These are phyloP conservation scores for Lithophane semibrunnea DNA, from an alignment of 2,888 invertebrate species.

Conservation along the genomic window DNA sequence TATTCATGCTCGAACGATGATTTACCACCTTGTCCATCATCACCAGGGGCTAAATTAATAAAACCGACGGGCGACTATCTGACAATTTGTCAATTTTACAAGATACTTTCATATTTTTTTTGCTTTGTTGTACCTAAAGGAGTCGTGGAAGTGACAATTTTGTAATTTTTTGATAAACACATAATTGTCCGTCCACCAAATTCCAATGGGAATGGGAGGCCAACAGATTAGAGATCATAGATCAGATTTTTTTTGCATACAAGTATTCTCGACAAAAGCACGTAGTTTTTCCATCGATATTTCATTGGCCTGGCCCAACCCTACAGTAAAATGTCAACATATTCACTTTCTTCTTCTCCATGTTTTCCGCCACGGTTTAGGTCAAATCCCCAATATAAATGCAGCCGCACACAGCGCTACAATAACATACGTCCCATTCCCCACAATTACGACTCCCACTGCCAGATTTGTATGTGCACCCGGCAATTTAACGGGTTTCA, in stretches of 20 bases:
- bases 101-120: background rate
- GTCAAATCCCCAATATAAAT: conserved; percentile 47
- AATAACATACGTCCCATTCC: conserved; percentile 48
- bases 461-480: conserved; percentile 56
- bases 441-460: conserved; percentile 48
- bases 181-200: no score
- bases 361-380: conserved; percentile 13
- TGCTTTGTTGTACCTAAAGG: background rate
- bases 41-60: background rate
- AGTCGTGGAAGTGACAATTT: background rate
- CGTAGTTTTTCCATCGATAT: background rate
- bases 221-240: background rate
- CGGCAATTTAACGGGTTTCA: conserved; percentile 72
- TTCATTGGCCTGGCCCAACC: background rate
- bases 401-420: conserved; percentile 36
- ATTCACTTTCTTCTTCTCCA: background rate
- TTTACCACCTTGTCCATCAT: background rate
- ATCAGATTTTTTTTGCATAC: background rate
- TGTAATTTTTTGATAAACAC: background rate
- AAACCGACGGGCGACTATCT: background rate
- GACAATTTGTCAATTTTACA: background rate
- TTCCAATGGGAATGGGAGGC: background rate
- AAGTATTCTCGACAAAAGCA: background rate
- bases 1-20: background rate
- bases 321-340: background rate